These are phyloP conservation scores for Phallusia fumigata DNA, from an alignment of 23 tunicate genomes.

Conservation along the genomic window DNA sequence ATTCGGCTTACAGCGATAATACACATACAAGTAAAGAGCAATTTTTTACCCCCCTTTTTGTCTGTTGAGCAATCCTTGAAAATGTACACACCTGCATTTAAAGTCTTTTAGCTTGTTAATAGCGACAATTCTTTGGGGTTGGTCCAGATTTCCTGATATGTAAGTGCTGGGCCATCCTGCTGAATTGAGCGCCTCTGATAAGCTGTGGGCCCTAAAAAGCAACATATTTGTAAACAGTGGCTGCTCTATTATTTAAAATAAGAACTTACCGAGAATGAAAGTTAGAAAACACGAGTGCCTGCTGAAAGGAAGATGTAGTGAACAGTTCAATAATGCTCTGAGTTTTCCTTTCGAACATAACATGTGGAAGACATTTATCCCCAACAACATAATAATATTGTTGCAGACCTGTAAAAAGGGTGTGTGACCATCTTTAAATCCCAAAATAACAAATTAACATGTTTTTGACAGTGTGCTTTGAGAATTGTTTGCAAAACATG, in stretches of 20 bases:
- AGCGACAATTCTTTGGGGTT: conserved; percentile 67
- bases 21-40: too few species aligned
- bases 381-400: conserved; percentile 56
- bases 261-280: conserved; percentile 61
- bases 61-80: neutral
- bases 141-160: conserved; percentile 78
- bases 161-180: conserved; percentile 75
- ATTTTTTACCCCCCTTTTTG: too few species aligned
- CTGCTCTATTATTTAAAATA: too few species aligned
- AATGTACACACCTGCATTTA: conserved; percentile 52
- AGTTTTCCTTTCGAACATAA: conserved; percentile 60
- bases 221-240: neutral
- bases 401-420: conserved; percentile 25
- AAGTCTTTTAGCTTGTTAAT: conserved; percentile 65
- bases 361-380: conserved; percentile 27
- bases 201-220: conserved; percentile 41
- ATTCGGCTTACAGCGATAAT: too few species aligned
- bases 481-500: too few species aligned
- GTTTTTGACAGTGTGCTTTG: too few species aligned
- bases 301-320: conserved; percentile 42
- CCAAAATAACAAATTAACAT: neutral
- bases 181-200: conserved; percentile 58
- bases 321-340: conserved; percentile 44
- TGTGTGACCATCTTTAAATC: too few species aligned
- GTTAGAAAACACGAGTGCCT: conserved; percentile 77